Conservation (phyloP, 2,797 vertebrate genomes). For the Falco biarmicus region DNA sequence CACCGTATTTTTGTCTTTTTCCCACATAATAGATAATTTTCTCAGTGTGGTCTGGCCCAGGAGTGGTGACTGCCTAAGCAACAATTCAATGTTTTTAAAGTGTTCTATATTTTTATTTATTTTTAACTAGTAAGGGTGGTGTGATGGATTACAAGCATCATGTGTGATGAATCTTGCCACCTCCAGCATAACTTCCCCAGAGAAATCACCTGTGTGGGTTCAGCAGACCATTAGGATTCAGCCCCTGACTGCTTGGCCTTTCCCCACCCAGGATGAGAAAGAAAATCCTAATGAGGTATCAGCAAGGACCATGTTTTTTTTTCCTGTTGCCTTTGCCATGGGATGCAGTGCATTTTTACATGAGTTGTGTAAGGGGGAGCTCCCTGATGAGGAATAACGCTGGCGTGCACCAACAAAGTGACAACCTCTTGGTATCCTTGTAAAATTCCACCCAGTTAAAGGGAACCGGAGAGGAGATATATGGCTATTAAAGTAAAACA, state of each 20-base stretch:
- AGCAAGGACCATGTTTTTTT: neutral
- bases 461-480: slow-evolving; percentile 53
- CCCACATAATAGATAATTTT: neutral
- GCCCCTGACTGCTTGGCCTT: neutral
- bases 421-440: slow-evolving; percentile 35
- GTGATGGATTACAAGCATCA: neutral
- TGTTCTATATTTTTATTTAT: neutral
- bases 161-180: neutral
- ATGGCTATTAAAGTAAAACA: slow-evolving; percentile 73
- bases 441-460: slow-evolving; percentile 16
- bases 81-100: neutral
- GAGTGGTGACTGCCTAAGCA: neutral
- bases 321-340: neutral
- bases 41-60: neutral
- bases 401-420: neutral
- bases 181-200: neutral
- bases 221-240: neutral
- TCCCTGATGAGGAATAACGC: neutral
- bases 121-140: neutral
- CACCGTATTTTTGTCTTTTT: neutral
- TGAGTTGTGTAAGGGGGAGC: neutral
- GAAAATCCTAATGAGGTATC: neutral
- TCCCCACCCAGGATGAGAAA: neutral
- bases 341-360: neutral
- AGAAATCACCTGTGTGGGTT: neutral